Base-by-base conservation (phyloP, 2,888 invertebrate genomes). In the Acrobasis repandana region DNA sequence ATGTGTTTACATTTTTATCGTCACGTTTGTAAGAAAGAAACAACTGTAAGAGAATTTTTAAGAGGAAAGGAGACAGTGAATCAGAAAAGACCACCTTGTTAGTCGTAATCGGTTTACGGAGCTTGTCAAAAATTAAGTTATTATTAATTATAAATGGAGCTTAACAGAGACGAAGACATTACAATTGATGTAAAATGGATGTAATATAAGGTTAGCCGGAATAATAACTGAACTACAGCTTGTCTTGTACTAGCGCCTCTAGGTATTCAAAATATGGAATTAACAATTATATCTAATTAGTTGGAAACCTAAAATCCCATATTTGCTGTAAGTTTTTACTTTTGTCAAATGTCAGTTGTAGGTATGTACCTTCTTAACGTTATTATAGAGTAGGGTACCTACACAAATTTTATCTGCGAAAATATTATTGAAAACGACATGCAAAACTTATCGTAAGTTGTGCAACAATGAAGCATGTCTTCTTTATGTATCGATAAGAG, bases 91-190 rank as follows among this genome's bases (percentile, higher is more conserved):
- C 88, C 88, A 89, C 88, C 89, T 88, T 86, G 87, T 88, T 88
- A 86, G 86, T 74, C 76, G 77, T 89, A 88, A 88, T 87, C 88
- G 87, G 87, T 87, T 89, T 88, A 88, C 65, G 75, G 76, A 69
- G 71, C 80, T 79, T 83, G 85, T 86, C 81, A 85, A 86, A 83
- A 88, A 86, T 84, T 86, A 78, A 83, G 82, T 86, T 84, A 76
- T 75, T 74, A 71, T 68, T 72, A 71, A 82, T 82, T 82, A 78
- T 83, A 80, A 83, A 83, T 79, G 76, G 80, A 71, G 73, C 75
- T 80, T 77, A 75, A 65, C 64, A 61, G 51, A 51, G 51, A 38
- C 20, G 46, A 51, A 46, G 51, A 59, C 20, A 38, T 49, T 8
- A 15, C 47, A 28, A 28, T 43, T 43, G n/a, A 34, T 34, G 34